These are phyloP conservation scores for Porites rus DNA, from an alignment of 92 coral and sea anemone genomes.

Conservation along the genomic window DNA sequence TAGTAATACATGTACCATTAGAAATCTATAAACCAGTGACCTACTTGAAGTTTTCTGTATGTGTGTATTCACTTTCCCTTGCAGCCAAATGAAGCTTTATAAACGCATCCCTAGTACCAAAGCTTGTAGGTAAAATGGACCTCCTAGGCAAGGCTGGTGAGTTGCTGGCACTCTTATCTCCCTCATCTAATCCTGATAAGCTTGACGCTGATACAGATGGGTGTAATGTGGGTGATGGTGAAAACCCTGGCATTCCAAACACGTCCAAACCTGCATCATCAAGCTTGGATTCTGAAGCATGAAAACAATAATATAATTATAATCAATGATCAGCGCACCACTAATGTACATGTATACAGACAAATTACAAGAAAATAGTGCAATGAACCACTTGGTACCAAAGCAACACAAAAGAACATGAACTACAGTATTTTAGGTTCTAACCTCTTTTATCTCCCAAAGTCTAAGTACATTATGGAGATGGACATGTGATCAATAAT, in stretches of 20 bases:
- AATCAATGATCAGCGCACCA: no score
- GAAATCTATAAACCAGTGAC: constrained; percentile 15
- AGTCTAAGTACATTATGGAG: no score
- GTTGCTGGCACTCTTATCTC: constrained; percentile 50
- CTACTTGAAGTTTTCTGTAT: constrained; percentile 74
- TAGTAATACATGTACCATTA: no score
- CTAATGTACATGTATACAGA: no score
- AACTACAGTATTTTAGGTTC: no score
- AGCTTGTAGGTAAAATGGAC: constrained; percentile 50
- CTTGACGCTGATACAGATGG: constrained; percentile 71
- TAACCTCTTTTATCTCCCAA: no score
- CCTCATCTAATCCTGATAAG: constrained; percentile 52
- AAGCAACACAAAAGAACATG: no score
- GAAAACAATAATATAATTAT: not conserved
- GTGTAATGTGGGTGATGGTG: constrained; percentile 69
- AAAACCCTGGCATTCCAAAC: constrained; percentile 88
- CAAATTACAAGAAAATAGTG: no score
- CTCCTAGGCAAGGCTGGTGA: constrained; percentile 88
- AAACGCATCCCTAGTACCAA: constrained; percentile 92
- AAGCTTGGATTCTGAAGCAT: constrained; percentile 45
- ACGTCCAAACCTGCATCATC: constrained; percentile 67
- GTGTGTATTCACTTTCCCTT: constrained; percentile 83
- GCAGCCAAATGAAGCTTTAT: constrained; percentile 77
- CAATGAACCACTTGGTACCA: no score
- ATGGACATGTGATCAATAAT: no score